Base-by-base conservation (phyloP, 1,140 invertebrate genomes). In the Calliopsis andreniformis region DNA sequence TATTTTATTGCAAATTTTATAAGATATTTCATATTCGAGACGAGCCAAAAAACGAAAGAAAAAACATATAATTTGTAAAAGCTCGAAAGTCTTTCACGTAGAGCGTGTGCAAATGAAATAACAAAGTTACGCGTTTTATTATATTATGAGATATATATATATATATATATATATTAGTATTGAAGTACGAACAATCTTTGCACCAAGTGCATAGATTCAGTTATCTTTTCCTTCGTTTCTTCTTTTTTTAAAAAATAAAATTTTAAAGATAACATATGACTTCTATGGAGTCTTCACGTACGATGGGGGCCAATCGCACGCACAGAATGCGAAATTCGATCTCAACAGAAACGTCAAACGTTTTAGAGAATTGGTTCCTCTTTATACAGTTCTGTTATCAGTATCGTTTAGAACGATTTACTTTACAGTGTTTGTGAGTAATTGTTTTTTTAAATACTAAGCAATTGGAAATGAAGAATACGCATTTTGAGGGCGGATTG, bases 1-100 rank as follows among this genome's bases (percentile, higher is more conserved):
- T 89, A 88, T 87, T 89, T 89, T 89, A 88, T 89, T 84, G 87
- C 77, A 83, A 81, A 88, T 78, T 78, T 88, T 76, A 61, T 70
- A 70, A n/a, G 20, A 70, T 70, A 30, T 58, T 76, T 70, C 35
- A 32, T 76, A 70, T 76, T 70, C 43, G 67, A 43, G 43, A 70
- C 18, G 42, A 70, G 39, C 45, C 28, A 10, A 53, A 51, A 51
- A 23, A 16, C 18, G 53, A 39, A 32, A 42, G 18, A 30, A 23
- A 14, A 30, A n/a, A n/a, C n/a, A n/a, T 53, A 42, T 18, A 14
- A 10, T 68, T 58, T 64, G 23, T 53, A 30, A 42, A 43, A 58
- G n/a, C n/a, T 66, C 39, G 28, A 35, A 56, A 32, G 64, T 69
- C 64, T 69, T 69, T 68, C 72, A 51, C 43, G 64, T 69, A 59